Conservation (phyloP, 2,888 invertebrate species). For the Scaptodrosophila latifasciaeformis region DNA sequence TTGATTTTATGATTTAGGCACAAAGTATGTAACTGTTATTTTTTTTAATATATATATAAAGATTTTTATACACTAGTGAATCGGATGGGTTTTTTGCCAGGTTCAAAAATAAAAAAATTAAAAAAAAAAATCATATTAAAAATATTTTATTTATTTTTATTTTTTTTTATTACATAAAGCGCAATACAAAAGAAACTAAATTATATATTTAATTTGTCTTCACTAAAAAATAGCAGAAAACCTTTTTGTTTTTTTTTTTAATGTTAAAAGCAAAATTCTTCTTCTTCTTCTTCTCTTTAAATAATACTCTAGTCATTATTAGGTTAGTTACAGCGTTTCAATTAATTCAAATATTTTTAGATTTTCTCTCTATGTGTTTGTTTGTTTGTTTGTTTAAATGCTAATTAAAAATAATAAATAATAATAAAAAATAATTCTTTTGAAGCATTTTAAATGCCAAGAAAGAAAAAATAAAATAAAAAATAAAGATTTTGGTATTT, state of each 20-base stretch:
- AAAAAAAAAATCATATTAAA: constrained; percentile 20
- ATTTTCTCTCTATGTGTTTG: too few species aligned
- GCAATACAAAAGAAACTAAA: constrained; percentile 41
- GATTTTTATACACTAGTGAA: too few species aligned
- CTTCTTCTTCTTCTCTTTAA: constrained; percentile 27
- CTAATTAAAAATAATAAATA: too few species aligned
- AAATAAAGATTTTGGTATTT: constrained; percentile 47
- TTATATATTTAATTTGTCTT: too few species aligned
- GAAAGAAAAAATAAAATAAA: constrained; percentile 19
- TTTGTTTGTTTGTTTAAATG: too few species aligned
- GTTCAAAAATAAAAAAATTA: constrained; percentile 6
- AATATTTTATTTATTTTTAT: too few species aligned
- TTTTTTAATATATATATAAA: too few species aligned
- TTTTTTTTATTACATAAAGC: constrained; percentile 56
- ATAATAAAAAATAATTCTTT: too few species aligned
- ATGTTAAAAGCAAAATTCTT: constrained; percentile 14
- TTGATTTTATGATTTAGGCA: constrained; percentile 71
- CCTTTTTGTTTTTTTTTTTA: too few species aligned
- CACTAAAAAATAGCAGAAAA: constrained; percentile 46
- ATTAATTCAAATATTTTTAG: constrained; percentile 19
- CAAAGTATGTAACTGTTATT: constrained; percentile 66
- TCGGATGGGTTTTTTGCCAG: too few species aligned
- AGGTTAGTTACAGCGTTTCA: constrained; percentile 42
- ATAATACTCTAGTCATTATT: constrained; percentile 57
- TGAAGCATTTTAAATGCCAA: constrained; percentile 36